These are phyloP conservation scores for Thereva unica DNA, from an alignment of 2,888 invertebrate genomes.

Conservation along the genomic window DNA sequence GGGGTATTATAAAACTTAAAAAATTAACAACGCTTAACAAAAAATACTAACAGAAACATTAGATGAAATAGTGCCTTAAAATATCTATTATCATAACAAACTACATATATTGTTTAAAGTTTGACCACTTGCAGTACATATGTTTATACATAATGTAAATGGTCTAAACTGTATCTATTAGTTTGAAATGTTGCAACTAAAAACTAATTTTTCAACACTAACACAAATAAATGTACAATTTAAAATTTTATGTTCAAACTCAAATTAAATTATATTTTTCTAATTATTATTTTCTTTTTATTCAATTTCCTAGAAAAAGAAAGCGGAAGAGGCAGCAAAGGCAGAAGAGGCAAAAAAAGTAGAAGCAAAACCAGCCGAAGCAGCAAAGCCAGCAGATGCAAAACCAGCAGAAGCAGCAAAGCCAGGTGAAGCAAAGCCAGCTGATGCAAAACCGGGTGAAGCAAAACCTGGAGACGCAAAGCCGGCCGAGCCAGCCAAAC, in stretches of 20 bases:
- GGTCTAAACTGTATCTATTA: neutral
- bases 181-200: no score
- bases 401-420: constrained; percentile 41
- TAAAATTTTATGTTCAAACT: neutral
- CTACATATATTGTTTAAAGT: neutral
- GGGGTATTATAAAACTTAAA: no score
- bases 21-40: no score
- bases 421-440: constrained; percentile 41
- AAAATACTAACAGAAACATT: no score
- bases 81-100: no score
- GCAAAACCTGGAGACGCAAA: constrained; percentile 35
- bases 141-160: neutral
- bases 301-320: constrained; percentile 74
- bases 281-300: constrained; percentile 53
- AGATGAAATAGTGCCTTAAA: no score
- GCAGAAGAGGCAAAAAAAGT: constrained; percentile 46
- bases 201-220: no score
- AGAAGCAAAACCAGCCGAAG: constrained; percentile 46
- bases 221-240: neutral
- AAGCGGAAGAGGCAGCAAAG: constrained; percentile 75
- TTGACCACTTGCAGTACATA: neutral
- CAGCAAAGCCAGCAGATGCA: constrained; percentile 43
- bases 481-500: constrained; percentile 44
- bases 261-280: constrained; percentile 6
- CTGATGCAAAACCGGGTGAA: constrained; percentile 38